Evolutionary conservation across 2,113 vertebrate genomes (phyloP).

Genomic region (Bujurquina vittata): DNA sequence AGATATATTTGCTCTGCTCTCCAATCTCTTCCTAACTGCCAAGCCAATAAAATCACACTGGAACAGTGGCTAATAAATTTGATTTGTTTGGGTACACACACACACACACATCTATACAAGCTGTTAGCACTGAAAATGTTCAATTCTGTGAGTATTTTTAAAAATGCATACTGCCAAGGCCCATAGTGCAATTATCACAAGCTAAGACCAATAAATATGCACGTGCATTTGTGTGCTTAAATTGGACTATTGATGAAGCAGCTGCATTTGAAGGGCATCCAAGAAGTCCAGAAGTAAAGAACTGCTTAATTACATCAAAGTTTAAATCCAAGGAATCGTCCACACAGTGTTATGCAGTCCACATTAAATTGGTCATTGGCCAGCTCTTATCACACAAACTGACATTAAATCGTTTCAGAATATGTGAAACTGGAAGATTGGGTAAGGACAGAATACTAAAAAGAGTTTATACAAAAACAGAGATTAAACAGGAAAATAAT

Average conservation of each 20-base stretch:
- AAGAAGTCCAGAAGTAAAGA: not conserved
- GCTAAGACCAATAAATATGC: slow-evolving; percentile 12
- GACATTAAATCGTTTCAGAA: not conserved
- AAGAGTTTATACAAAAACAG: not conserved
- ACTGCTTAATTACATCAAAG: slow-evolving; percentile 9
- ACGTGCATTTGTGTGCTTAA: not conserved
- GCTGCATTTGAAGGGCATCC: slow-evolving; percentile 2
- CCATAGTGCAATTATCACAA: slow-evolving; percentile 3
- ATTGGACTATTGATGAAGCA: not conserved
- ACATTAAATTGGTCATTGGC: not conserved
- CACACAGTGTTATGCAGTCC: not conserved
- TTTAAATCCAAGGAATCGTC: slow-evolving; percentile 13
- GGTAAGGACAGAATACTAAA: not conserved
- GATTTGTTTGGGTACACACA: slow-evolving; percentile 59
- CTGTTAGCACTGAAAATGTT: slow-evolving; percentile 32
- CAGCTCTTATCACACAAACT: slow-evolving; percentile 6
- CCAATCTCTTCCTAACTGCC: slow-evolving; percentile 45
- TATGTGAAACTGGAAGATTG: not conserved
- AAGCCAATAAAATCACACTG: slow-evolving; percentile 61
- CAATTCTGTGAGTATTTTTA: slow-evolving; percentile 26
- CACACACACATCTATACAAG: slow-evolving; percentile 26
- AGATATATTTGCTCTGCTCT: slow-evolving; percentile 42
- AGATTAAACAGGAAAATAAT: no score
- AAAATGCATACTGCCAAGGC: not conserved
- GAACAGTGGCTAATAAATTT: slow-evolving; percentile 68